phyloP scores from a whole-genome alignment of 2,888 invertebrate species.

The Athripsodes cinereus region DNA sequence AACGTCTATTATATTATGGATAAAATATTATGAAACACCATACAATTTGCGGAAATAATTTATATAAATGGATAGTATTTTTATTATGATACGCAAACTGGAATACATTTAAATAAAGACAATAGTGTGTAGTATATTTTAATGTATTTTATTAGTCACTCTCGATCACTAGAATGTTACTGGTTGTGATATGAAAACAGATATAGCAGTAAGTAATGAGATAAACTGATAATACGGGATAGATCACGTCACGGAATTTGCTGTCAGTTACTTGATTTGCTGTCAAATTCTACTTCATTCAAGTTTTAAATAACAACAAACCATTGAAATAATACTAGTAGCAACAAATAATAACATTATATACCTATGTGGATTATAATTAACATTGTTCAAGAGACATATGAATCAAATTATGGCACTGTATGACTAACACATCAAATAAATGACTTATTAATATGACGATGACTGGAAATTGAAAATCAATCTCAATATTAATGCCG shows the following conservation, averaged over 20 bases:
- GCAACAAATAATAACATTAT: neutral
- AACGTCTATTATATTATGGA: no score
- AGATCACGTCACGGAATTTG: neutral
- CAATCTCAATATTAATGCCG: neutral
- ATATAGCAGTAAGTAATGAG: neutral
- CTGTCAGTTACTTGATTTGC: neutral
- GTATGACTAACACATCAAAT: neutral
- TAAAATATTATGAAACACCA: no score
- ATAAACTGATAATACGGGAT: neutral
- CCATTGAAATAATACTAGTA: neutral
- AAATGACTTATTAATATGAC: neutral
- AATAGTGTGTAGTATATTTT: no score
- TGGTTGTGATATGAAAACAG: neutral
- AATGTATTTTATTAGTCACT: neutral
- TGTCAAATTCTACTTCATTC: neutral
- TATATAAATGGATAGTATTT: neutral
- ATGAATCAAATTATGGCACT: neutral
- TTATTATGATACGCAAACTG: neutral
- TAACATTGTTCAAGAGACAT: neutral
- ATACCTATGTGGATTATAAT: neutral
- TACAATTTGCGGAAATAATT: no score
- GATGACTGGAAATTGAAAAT: neutral
- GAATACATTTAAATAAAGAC: neutral
- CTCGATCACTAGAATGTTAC: neutral
- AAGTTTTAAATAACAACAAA: neutral